Percentiles rank a stretch among this genome's conserved stretches.
phyloP scores from a whole-genome alignment of 2,888 invertebrate species.

The Panopea generosa region DNA sequence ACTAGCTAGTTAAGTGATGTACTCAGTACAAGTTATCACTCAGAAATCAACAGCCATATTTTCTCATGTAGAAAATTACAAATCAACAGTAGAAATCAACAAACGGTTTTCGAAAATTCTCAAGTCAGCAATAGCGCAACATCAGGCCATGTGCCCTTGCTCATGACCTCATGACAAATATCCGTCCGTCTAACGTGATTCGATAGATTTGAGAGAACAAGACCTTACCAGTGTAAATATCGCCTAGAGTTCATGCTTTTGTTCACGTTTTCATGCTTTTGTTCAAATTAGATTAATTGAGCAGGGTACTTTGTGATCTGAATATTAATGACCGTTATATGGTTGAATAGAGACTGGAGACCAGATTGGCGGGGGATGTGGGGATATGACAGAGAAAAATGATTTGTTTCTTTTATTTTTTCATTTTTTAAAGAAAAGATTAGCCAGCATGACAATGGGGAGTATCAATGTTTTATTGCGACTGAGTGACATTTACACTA shows the following conservation, averaged over 20 bases:
- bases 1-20: no score
- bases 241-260: slow-evolving; percentile 38
- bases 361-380: no score
- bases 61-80: no score
- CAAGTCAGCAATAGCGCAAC: background rate
- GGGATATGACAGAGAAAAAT: no score
- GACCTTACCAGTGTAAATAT: slow-evolving; percentile 51
- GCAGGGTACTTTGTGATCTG: slow-evolving; percentile 47
- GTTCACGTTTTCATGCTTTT: slow-evolving; percentile 52
- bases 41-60: no score
- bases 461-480: no score
- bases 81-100: slow-evolving; percentile 7
- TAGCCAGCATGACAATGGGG: no score
- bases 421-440: no score
- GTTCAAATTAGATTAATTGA: slow-evolving; percentile 58
- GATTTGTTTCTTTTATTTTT: no score
- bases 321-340: slow-evolving; percentile 57
- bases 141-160: slow-evolving; percentile 29
- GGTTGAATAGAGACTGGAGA: slow-evolving; percentile 13
- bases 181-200: slow-evolving; percentile 15
- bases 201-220: slow-evolving; percentile 9
- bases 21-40: no score
- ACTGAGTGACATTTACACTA: no score
- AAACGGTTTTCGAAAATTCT: slow-evolving; percentile 26
- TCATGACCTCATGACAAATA: slow-evolving; percentile 43